Evolutionary conservation across 1,140 invertebrate species (phyloP).

Genomic region (Drosophila orosa): DNA sequence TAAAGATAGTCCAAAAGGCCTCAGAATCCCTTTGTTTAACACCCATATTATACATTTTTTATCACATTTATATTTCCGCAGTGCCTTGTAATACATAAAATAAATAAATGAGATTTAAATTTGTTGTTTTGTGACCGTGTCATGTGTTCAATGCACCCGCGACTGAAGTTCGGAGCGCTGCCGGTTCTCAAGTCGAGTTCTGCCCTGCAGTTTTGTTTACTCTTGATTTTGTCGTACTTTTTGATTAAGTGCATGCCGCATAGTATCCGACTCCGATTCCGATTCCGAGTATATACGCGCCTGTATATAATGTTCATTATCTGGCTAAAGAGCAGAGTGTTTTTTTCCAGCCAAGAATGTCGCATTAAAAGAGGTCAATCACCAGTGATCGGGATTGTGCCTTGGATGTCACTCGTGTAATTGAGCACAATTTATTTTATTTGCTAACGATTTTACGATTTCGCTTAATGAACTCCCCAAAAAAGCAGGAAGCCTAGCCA

Average conservation of each 20-base stretch:
- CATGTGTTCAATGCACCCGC: slow-evolving; percentile 78
- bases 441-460: slow-evolving; percentile 81
- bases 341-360: slow-evolving; percentile 64
- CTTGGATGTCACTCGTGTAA: slow-evolving; percentile 75
- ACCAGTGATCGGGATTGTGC: slow-evolving; percentile 58
- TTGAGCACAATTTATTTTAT: slow-evolving; percentile 81
- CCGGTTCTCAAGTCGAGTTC: slow-evolving; percentile 61
- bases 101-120: slow-evolving; percentile 63
- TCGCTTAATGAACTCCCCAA: slow-evolving; percentile 68
- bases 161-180: slow-evolving; percentile 34
- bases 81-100: slow-evolving; percentile 18
- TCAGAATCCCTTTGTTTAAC: background rate
- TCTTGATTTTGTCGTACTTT: slow-evolving; percentile 80
- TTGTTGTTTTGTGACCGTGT: slow-evolving; percentile 60
- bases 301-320: slow-evolving; percentile 59
- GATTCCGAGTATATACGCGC: slow-evolving; percentile 19
- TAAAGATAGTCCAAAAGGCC: background rate
- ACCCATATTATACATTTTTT: background rate
- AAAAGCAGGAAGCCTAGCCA: slow-evolving; percentile 62
- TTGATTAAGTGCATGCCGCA: slow-evolving; percentile 77
- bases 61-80: slow-evolving; percentile 43
- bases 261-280: slow-evolving; percentile 34
- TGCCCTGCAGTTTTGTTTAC: slow-evolving; percentile 78
- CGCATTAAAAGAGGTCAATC: slow-evolving; percentile 82
- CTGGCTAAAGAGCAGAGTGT: slow-evolving; percentile 47